phyloP scores from a whole-genome alignment of 2,113 vertebrate genomes.

The Malurus cyaneus region DNA sequence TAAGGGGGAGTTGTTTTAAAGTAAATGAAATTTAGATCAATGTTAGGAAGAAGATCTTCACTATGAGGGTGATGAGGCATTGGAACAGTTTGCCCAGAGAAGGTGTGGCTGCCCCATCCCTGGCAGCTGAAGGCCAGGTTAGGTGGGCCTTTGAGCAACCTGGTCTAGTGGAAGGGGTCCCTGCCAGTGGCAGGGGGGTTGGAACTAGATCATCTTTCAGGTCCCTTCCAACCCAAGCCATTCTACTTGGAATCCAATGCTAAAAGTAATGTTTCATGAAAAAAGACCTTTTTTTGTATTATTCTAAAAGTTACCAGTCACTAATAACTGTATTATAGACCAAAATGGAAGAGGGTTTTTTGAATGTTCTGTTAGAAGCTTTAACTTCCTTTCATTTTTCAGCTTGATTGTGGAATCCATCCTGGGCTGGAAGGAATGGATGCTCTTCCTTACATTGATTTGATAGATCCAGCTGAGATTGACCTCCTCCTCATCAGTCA shows the following conservation, averaged over 20 bases:
- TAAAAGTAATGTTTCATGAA: neutral
- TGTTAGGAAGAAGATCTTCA: neutral
- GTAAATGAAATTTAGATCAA: neutral
- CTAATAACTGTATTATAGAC: neutral
- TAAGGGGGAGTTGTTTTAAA: neutral
- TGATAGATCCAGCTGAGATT: slow-evolving; percentile 98
- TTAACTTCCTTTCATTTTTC: neutral
- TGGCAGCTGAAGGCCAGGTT: neutral
- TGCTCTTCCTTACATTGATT: slow-evolving; percentile 94
- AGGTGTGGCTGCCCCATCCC: neutral
- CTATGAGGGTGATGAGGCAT: neutral
- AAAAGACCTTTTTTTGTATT: neutral
- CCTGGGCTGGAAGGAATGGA: slow-evolving; percentile 98
- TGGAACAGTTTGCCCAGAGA: neutral
- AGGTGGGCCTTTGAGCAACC: neutral
- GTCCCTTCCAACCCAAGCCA: neutral
- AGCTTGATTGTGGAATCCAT: slow-evolving; percentile 98
- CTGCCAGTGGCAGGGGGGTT: neutral
- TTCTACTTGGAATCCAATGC: neutral
- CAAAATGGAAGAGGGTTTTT: neutral
- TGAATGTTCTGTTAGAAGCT: neutral
- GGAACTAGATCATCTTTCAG: neutral
- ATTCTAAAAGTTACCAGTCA: neutral
- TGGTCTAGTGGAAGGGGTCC: neutral
- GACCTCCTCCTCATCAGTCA: slow-evolving; percentile 97